Conservation (phyloP, 1,140 invertebrate species). For the Pseudoatta argentina region DNA sequence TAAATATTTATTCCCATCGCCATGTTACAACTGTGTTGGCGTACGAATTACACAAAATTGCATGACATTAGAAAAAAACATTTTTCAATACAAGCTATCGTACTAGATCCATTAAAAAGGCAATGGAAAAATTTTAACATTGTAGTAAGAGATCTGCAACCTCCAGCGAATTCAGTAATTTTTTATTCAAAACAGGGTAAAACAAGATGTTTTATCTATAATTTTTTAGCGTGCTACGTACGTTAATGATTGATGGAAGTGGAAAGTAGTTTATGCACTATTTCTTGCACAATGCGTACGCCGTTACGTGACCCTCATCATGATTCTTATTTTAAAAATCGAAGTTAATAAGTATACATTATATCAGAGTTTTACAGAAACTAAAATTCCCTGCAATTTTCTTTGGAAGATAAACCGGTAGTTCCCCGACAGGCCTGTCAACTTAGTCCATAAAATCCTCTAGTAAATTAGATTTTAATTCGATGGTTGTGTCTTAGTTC, state of each 20-base stretch:
- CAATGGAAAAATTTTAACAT: not conserved
- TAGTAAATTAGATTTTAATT: slow-evolving; percentile 49
- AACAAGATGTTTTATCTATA: not conserved
- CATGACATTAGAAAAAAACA: not conserved
- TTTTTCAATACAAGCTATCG: not conserved
- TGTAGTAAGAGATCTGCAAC: slow-evolving; percentile 7
- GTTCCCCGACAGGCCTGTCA: not conserved
- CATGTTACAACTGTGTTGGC: not conserved
- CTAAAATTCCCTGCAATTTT: not conserved
- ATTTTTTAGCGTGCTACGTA: not conserved
- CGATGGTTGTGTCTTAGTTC: slow-evolving; percentile 21
- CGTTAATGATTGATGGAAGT: slow-evolving; percentile 8
- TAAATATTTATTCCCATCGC: slow-evolving; percentile 41
- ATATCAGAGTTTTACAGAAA: not conserved
- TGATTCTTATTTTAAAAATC: not conserved
- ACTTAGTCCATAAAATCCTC: not conserved
- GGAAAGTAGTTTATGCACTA: not conserved
- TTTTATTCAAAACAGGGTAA: not conserved
- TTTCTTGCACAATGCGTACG: not conserved
- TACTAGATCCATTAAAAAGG: slow-evolving; percentile 5
- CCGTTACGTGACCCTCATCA: not conserved
- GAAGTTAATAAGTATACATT: not conserved
- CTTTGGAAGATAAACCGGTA: not conserved
- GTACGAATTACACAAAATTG: slow-evolving; percentile 32
- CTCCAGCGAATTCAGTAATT: not conserved